phyloP scores from a whole-genome alignment of 2,113 vertebrate genomes.

The Brienomyrus brachyistius region DNA sequence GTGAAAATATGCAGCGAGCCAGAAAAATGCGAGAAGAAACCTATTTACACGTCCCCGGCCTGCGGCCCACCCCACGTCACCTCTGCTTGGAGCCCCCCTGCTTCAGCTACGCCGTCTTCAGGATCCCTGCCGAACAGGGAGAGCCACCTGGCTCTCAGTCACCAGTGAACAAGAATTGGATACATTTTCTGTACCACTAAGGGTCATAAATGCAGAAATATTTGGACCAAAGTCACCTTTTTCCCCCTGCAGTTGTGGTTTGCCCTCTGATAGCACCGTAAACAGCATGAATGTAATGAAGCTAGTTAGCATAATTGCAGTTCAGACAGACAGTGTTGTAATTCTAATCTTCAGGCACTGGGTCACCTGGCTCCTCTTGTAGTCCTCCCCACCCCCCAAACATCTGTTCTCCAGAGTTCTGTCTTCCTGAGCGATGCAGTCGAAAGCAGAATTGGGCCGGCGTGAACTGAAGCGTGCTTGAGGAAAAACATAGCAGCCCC shows the following conservation, averaged over 20 bases:
- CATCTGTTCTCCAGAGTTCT: conserved; percentile 1
- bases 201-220: background rate
- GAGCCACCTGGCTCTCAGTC: background rate
- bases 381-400: background rate
- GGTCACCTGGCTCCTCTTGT: background rate
- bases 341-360: background rate
- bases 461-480: background rate
- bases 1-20: conserved; percentile 54
- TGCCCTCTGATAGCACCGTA: background rate
- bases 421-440: background rate
- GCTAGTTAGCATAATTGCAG: background rate
- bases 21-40: conserved; percentile 36
- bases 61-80: conserved; percentile 35
- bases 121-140: background rate
- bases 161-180: background rate
- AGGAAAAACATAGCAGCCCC: background rate
- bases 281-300: background rate
- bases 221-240: background rate
- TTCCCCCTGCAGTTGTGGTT: background rate
- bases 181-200: background rate
- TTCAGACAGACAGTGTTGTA: background rate
- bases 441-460: background rate
- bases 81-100: conserved; percentile 18
- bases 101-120: background rate
- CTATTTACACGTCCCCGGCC: conserved; percentile 43